phyloP scores from a whole-genome alignment of 2,797 vertebrate genomes.

The Coracias cyanogaster region DNA sequence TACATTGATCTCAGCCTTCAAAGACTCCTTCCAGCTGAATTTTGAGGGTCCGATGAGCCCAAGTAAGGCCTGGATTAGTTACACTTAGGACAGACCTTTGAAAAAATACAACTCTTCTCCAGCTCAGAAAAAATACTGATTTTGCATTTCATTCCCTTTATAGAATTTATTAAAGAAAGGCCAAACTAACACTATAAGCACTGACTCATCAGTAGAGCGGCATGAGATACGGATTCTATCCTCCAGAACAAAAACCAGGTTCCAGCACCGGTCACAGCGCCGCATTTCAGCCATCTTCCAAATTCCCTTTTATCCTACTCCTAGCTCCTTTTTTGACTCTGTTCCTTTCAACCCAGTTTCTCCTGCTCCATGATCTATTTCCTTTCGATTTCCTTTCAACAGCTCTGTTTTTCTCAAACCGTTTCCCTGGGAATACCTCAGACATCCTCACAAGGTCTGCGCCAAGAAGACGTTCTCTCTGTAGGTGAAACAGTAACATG shows the following conservation, averaged over 20 bases:
- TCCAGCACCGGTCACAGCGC: neutral
- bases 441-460: neutral
- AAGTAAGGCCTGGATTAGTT: neutral
- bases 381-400: neutral
- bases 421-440: neutral
- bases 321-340: neutral
- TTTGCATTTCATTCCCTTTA: neutral
- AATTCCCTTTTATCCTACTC: neutral
- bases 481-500: neutral
- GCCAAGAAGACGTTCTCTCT: neutral
- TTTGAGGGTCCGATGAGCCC: neutral
- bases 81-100: neutral
- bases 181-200: neutral
- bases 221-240: neutral
- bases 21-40: neutral
- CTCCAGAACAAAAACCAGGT: neutral
- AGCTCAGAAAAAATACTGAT: neutral
- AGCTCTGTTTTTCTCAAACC: neutral
- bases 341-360: neutral
- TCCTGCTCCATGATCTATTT: neutral
- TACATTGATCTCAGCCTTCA: neutral
- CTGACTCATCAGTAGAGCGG: neutral
- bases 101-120: neutral
- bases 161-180: neutral
- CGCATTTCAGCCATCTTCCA: neutral